Conservation (phyloP, 23 tunicate genomes). For the Ascidia mentula region DNA sequence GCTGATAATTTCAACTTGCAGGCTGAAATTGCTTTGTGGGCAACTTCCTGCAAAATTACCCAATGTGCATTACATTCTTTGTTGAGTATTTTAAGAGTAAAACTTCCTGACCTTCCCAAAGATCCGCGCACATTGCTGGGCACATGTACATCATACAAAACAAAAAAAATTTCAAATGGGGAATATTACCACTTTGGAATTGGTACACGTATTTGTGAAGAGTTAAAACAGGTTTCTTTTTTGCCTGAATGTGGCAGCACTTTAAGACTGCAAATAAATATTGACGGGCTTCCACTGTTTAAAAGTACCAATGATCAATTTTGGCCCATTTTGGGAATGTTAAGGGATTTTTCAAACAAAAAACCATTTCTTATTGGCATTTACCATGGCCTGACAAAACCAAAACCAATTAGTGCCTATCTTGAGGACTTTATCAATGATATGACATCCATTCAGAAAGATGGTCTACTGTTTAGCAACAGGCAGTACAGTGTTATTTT, state of each 20-base stretch:
- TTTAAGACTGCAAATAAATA: conserved; percentile 32
- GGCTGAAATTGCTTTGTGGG: conserved; percentile 16
- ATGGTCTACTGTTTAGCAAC: not conserved
- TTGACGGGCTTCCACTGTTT: conserved; percentile 57
- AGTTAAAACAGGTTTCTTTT: not conserved
- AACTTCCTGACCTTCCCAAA: conserved; percentile 1
- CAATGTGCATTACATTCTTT: conserved; percentile 7
- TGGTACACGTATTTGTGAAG: conserved; percentile 14
- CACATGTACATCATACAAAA: conserved; percentile 9
- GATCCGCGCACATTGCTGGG: conserved; percentile 20
- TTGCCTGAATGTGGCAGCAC: not conserved
- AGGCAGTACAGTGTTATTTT: conserved; percentile 18
- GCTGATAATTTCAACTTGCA: conserved; percentile 4
- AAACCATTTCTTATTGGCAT: conserved; percentile 39
- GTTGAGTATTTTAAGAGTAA: conserved; percentile 18
- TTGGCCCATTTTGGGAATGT: conserved; percentile 47
- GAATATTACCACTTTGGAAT: conserved; percentile 37
- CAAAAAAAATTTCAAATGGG: conserved; percentile 21
- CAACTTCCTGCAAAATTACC: conserved; percentile 7
- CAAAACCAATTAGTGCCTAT: conserved; percentile 24
- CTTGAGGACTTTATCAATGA: conserved; percentile 45
- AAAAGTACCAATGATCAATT: conserved; percentile 29
- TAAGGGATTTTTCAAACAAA: conserved; percentile 1
- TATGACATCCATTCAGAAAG: conserved; percentile 12
- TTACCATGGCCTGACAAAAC: conserved; percentile 31